A percentile compares a stretch with the other conserved stretches of the same genome.
These are phyloP conservation scores for Acanthiza pusilla DNA, from an alignment of 2,797 vertebrate species.

Conservation along the genomic window DNA sequence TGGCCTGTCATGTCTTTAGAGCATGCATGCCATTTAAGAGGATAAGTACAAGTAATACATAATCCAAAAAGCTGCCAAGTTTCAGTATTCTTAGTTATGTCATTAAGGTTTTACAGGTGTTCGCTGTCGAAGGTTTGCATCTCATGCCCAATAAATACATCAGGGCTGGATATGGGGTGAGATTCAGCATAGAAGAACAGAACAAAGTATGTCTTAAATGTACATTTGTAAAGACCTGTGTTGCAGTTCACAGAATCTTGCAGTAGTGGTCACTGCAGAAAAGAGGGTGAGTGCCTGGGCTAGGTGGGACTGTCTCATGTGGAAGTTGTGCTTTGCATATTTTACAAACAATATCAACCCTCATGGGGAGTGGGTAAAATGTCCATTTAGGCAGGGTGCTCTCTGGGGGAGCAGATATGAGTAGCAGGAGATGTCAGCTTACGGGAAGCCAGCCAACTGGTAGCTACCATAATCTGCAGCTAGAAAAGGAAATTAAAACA, in stretches of 20 bases:
- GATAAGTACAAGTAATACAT: background rate
- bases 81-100: background rate
- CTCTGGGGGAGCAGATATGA: background rate
- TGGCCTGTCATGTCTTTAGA: background rate
- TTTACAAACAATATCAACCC: background rate
- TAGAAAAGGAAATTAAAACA: background rate
- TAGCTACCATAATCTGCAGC: background rate
- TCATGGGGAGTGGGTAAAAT: background rate
- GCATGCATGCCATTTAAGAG: background rate
- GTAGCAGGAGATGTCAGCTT: background rate
- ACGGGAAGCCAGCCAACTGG: background rate
- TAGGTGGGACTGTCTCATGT: accelerated
- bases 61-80: background rate
- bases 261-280: background rate
- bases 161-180: background rate
- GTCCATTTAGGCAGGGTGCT: background rate
- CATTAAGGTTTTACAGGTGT: background rate
- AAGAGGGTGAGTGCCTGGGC: background rate
- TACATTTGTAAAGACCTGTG: background rate
- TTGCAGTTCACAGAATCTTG: background rate
- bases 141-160: background rate
- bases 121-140: background rate
- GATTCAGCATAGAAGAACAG: background rate
- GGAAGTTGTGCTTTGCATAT: background rate
- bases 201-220: background rate